phyloP scores from a whole-genome alignment of 2,797 vertebrate genomes.

The Clarias platycephalus region DNA sequence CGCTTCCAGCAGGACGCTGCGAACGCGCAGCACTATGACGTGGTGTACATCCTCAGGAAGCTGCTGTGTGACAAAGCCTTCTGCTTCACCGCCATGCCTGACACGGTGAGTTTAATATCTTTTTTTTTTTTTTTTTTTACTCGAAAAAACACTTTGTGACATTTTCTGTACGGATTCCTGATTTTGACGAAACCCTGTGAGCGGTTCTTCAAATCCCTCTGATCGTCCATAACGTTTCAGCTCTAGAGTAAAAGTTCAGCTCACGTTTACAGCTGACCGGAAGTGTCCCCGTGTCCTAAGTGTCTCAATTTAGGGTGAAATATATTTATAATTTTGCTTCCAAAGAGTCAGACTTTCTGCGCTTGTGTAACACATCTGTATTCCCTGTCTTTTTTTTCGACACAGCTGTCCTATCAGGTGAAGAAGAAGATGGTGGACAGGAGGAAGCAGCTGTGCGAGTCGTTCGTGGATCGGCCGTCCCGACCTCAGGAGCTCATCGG shows the following conservation, averaged over 20 bases:
- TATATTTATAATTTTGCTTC: too few relatives aligned
- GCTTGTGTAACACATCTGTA: neutral
- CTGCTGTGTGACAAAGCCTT: conserved; percentile 83
- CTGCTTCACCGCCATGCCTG: conserved; percentile 87
- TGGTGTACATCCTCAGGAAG: conserved; percentile 78
- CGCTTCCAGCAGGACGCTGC: conserved; percentile 83
- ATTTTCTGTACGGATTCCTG: neutral
- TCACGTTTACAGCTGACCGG: neutral
- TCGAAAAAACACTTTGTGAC: neutral
- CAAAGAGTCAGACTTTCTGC: too few relatives aligned
- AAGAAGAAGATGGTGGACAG: conserved; percentile 68
- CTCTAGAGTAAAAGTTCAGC: neutral
- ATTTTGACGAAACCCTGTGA: neutral
- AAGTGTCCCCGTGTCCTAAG: neutral
- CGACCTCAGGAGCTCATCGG: conserved; percentile 83
- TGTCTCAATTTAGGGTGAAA: neutral
- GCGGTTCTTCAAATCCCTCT: neutral
- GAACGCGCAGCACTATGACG: conserved; percentile 84
- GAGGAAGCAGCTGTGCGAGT: conserved; percentile 64
- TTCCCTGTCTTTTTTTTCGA: neutral
- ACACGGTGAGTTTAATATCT: conserved; percentile 64
- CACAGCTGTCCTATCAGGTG: conserved; percentile 78
- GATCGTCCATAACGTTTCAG: neutral
- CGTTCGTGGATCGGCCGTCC: conserved; percentile 81
- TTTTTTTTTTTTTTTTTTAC: too few relatives aligned